Percentiles rank a stretch among this genome's conserved stretches.
These are phyloP conservation scores for Xenotilapia caudafasciata DNA, from an alignment of 2,113 vertebrate species.

Conservation along the genomic window DNA sequence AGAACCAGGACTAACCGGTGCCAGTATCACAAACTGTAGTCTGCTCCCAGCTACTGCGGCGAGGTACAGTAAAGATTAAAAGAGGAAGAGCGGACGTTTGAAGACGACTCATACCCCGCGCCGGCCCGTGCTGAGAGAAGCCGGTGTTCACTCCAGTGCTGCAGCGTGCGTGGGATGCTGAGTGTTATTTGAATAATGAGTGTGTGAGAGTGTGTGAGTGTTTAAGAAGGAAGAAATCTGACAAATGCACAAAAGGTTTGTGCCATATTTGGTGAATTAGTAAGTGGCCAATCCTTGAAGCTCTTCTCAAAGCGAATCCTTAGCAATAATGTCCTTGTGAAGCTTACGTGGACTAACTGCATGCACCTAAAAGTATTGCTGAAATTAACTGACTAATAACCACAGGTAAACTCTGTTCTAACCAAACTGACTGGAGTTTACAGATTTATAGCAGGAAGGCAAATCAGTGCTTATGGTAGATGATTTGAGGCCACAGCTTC, in stretches of 20 bases:
- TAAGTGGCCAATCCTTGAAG: neutral
- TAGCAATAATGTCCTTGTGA: conserved; percentile 9
- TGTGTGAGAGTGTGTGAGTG: neutral
- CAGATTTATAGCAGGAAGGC: neutral
- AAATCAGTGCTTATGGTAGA: neutral
- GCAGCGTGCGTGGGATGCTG: neutral
- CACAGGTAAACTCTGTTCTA: neutral
- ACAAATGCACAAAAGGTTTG: neutral
- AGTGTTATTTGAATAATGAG: neutral
- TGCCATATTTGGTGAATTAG: neutral
- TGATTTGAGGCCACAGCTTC: neutral
- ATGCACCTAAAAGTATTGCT: neutral
- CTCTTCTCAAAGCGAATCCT: neutral
- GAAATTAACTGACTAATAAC: neutral
- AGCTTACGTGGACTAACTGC: neutral
- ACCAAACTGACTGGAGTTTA: neutral
- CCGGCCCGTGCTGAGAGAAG: neutral
- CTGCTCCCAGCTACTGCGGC: conserved; percentile 21
- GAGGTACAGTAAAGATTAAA: neutral
- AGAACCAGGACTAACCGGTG: conserved; percentile 31
- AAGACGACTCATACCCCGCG: neutral
- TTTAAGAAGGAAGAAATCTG: neutral
- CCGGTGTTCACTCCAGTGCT: neutral
- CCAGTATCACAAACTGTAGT: conserved; percentile 25
- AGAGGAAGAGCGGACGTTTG: neutral